A percentile compares a stretch with the other conserved stretches of the same genome.
Conservation (phyloP, 2,888 invertebrate species). For the Rugalucina vietnamica region DNA sequence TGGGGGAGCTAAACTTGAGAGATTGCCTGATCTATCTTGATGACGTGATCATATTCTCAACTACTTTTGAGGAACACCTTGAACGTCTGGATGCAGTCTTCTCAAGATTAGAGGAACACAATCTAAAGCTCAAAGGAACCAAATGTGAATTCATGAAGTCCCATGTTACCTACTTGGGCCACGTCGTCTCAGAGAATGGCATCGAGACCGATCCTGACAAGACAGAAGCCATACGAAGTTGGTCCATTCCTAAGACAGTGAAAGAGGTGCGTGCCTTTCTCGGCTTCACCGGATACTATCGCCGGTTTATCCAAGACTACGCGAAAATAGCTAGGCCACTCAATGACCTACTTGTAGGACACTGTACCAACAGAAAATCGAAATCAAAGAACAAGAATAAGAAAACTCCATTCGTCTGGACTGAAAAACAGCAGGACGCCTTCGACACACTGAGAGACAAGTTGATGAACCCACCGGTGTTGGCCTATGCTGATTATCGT, state of each 20-base stretch:
- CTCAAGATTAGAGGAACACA: conserved; percentile 1
- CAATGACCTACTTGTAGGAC: conserved; percentile 14
- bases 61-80: conserved; percentile 37
- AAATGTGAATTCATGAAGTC: conserved; percentile 40
- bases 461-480: conserved; percentile 16
- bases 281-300: conserved; percentile 29
- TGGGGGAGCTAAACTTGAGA: not conserved
- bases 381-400: not conserved
- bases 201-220: not conserved
- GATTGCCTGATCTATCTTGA: conserved; percentile 47
- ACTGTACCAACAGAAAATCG: not conserved
- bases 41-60: conserved; percentile 52
- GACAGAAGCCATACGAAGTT: not conserved
- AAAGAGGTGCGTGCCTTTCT: conserved; percentile 27
- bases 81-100: conserved; percentile 41
- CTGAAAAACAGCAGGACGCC: not conserved
- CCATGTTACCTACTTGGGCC: conserved; percentile 4
- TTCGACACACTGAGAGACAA: conserved; percentile 9
- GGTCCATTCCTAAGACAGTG: conserved; percentile 8
- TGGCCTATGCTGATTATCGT: conserved; percentile 29
- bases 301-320: conserved; percentile 11
- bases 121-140: conserved; percentile 36
- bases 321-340: conserved; percentile 10
- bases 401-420: not conserved
- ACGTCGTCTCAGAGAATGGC: conserved; percentile 14